Evolutionary conservation across 92 coral and sea anemone species (phyloP), one percentile per base, ranked within the genome.

Genomic region (Palythoa grandiflora): DNA sequence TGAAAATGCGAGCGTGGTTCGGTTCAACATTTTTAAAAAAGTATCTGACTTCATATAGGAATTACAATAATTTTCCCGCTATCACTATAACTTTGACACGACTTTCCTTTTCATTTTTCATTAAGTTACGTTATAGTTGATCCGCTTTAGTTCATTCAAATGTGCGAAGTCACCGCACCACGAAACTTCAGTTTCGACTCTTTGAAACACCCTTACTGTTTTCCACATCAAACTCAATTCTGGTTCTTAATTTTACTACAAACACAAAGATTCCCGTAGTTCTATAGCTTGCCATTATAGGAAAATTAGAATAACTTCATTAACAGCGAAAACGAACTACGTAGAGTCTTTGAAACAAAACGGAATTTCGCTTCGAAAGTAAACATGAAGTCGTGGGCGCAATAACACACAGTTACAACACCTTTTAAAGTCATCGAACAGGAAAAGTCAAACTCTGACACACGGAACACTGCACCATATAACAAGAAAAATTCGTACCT

Each of bases 61-160:
- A 65, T 6, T 47, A 20, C 61, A 81, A 66, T 68, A 81, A 81
- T 81, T 81, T 81, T 81, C 86, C 86, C 36, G 3, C 61, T 11
- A 65, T 66, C 65, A n/a, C 14, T 48, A 68, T 65, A n/a, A 75
- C 15, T 36, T 65, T 65, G 44, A 40, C 86, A 44, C 14, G 19
- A 47, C 75, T 48, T 4, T 21, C 50, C 66, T 81, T 53, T 17
- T 63, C 38, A 12, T 81, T 44, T 81, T 66, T 52, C 37, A 63
- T 38, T 57, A 21, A 48, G 44, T 51, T 44, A 20, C 38, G 15
- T 81, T 13, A 81, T 39, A 66, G 47, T 51, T 15, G 86, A 39
- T 16, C 75, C 40, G 57, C 21, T 81, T 51, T 53, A 81, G 60
- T 36, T 36, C 35, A 51, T 81, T 81, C 12, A 38, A 81, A 66